Evolutionary conservation across 1,140 invertebrate species (phyloP).

Genomic region (Ostrea edulis): DNA sequence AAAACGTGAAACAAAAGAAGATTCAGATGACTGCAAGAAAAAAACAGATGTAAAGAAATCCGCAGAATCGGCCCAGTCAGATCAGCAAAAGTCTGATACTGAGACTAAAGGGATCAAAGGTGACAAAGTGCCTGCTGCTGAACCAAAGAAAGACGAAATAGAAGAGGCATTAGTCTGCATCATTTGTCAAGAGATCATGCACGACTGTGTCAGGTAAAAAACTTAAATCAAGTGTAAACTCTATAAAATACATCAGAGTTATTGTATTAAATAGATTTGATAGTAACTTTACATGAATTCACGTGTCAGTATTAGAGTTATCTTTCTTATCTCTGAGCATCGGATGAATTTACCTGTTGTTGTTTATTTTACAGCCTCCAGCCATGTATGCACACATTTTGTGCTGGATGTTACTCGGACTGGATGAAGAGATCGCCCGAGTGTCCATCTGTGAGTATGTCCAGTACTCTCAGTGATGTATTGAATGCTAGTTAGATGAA

Average conservation of each 20-base stretch:
- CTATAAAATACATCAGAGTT: no score
- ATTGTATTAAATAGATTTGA: no score
- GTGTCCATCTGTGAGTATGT: conserved; percentile 76
- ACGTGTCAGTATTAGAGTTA: no score
- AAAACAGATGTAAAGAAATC: conserved; percentile 5
- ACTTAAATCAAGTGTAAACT: background rate
- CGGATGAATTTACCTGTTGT: background rate
- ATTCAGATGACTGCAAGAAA: background rate
- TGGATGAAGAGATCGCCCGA: conserved; percentile 77
- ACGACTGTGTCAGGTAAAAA: conserved; percentile 77
- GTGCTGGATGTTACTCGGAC: conserved; percentile 77
- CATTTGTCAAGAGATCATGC: conserved; percentile 77
- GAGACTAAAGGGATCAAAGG: background rate
- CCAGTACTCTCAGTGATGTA: background rate
- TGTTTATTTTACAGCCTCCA: conserved; percentile 70
- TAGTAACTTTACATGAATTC: no score
- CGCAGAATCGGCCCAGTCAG: conserved; percentile 27
- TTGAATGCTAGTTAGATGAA: no score
- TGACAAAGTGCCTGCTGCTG: background rate
- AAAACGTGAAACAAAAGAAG: conserved; percentile 9
- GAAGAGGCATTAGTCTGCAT: conserved; percentile 74
- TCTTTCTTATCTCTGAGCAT: no score
- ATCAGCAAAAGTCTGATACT: conserved; percentile 39
- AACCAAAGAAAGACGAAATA: conserved; percentile 65
- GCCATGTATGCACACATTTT: conserved; percentile 78